Evolutionary conservation across 2,888 invertebrate genomes (phyloP).

Genomic region (Hoplodrina ambigua): DNA sequence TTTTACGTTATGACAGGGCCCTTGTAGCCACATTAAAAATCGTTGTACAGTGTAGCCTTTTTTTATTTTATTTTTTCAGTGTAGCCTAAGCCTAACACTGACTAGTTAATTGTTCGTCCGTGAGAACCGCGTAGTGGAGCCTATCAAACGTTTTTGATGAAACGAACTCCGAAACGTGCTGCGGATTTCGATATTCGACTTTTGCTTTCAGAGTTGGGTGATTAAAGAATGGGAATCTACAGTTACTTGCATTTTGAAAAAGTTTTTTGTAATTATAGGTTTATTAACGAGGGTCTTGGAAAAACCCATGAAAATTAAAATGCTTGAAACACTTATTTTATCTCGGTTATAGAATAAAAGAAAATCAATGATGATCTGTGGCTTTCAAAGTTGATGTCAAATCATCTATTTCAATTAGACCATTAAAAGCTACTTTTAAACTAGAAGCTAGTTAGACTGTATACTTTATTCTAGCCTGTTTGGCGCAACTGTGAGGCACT

Average conservation of each 20-base stretch:
- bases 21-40: background rate
- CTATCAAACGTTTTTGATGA: constrained; percentile 48
- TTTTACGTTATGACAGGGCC: too few relatives aligned
- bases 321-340: too few relatives aligned
- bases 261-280: background rate
- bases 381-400: too few relatives aligned
- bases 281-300: background rate
- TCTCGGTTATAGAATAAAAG: too few relatives aligned
- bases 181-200: constrained; percentile 26
- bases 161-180: constrained; percentile 2
- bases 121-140: constrained; percentile 42
- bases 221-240: constrained; percentile 3
- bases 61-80: too few relatives aligned
- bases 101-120: constrained; percentile 36
- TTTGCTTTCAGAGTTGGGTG: constrained; percentile 11
- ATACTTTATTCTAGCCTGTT: too few relatives aligned
- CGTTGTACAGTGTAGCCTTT: background rate
- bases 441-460: too few relatives aligned
- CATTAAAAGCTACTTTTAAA: too few relatives aligned
- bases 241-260: background rate
- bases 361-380: too few relatives aligned
- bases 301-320: too few relatives aligned
- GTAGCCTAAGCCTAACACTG: constrained; percentile 14
- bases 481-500: too few relatives aligned
- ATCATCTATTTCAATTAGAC: too few relatives aligned